Base-by-base conservation (phyloP, 2,888 invertebrate genomes). In the Tethea ocularis region DNA sequence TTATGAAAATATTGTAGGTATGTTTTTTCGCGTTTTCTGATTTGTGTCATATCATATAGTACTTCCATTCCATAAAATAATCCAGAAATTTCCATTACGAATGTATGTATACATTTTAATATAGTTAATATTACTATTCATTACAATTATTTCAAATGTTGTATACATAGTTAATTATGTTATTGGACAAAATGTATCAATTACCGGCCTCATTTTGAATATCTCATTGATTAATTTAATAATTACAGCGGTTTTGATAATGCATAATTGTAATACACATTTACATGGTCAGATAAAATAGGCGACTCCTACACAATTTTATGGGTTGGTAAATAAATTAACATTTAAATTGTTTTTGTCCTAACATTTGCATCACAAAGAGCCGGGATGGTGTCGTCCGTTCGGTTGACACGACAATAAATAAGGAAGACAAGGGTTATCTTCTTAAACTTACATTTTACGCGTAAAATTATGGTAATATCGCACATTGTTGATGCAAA, bases 261-360 rank as follows among this genome's bases (percentile, higher is more conserved):
- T 33, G 1, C 13, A 33, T 46, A 46, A 46, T 46, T 46, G 46
- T 46, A 20, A 24, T 17, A n/a, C 53, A 33, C 3, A 53, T 17
- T 70, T 66, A 20, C 46, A 68, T 68, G 76, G 73, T 66, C 74
- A 75, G 74, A 74, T 75, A 75, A 76, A 74, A 51, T 69, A 70
- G 63, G 62, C 58, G 71, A 70, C 68, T n/a, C n/a, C n/a, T 62
- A 61, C 66, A 64, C 74, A 72, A 78, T 81, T 82, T 79, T 71
- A 72, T 76, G 75, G 75, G 60, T 65, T 71, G 76, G 74, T 81
- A 86, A 86, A 86, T 83, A 83, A 87, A 91, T 91, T 91, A 88
- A 80, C 90, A 91, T 91, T 87, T 88, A 86, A 90, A 91, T 89
- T 84, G 86, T 89, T 85, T 85, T 82, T 78, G 77, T 76, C 80